Base-by-base conservation (phyloP, 2,113 vertebrate species). In the Epinephelus moara region DNA sequence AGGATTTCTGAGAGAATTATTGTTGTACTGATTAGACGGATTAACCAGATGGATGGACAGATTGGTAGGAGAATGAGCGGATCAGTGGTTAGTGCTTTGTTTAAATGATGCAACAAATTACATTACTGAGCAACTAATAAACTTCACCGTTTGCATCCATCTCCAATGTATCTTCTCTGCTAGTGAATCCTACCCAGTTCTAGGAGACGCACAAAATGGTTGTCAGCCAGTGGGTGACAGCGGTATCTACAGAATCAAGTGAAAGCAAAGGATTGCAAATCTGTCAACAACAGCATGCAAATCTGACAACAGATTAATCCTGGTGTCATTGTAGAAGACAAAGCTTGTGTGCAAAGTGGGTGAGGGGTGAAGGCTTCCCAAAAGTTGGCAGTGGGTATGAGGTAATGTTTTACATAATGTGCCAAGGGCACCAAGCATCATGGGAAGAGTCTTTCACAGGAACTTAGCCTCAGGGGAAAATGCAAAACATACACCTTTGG, bases 31-130 rank as follows among this genome's bases (percentile, higher is more conserved):
- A 89, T 88, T 82, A 83, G 25, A 75, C 69, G 75, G 77, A 88
- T 84, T 84, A 59, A 88, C 84, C 93, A 94, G 93, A 94, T 94
- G 93, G 92, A 77, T 52, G 56, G 55, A 89, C 93, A 94, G 93
- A 92, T 93, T 94, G 92, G 40, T 23, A 12, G 52, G 88, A 88
- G 82, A 89, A 91, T 88, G 82, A 79, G 72, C 27, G 64, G 84
- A 78, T 91, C 76, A 92, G 87, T 67, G 81, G 62, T 74, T 69
- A 47, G n/a, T 68, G 56, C 52, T 81, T 89, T 89, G 78, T 87
- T 87, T 55, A 49, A 87, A 67, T 30, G 15, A 57, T 59, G 49
- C 52, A 40, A 45, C 17, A 82, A 71, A 81, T 55, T 25, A 55
- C 64, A 66, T 83, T 12, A 63, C 17, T 63, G 13, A 63, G 69